Evolutionary conservation across 2,888 invertebrate genomes (phyloP).

Genomic region (Philereme transversata): DNA sequence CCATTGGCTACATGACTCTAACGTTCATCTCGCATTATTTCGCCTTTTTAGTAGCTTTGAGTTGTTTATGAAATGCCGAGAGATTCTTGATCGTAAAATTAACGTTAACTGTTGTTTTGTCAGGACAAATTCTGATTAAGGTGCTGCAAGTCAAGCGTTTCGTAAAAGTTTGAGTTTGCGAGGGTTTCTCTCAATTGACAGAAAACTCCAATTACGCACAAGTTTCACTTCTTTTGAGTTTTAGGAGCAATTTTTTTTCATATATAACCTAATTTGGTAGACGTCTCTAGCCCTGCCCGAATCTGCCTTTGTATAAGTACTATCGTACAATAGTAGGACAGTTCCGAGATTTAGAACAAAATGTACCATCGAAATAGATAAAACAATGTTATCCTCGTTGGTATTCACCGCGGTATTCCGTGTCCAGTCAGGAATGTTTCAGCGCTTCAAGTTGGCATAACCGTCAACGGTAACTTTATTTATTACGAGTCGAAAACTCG

Average conservation of each 20-base stretch:
- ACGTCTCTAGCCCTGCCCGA: not conserved
- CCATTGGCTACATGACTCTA: slow-evolving; percentile 15
- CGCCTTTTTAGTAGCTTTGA: not conserved
- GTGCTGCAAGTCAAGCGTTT: not conserved
- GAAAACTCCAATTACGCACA: not conserved
- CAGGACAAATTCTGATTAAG: not conserved
- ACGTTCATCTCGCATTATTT: slow-evolving; percentile 6
- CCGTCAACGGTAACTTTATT: slow-evolving; percentile 27
- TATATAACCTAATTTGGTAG: not conserved
- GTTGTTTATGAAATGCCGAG: not conserved
- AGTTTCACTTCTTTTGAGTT: slow-evolving; percentile 3
- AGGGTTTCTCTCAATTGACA: not conserved
- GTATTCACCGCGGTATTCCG: slow-evolving; percentile 12
- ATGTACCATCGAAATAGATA: not conserved
- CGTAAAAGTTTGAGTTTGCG: not conserved
- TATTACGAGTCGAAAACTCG: slow-evolving; percentile 29
- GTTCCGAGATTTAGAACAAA: not conserved
- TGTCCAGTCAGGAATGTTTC: slow-evolving; percentile 24
- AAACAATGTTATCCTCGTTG: slow-evolving; percentile 10
- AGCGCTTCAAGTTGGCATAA: slow-evolving; percentile 19
- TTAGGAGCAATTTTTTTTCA: slow-evolving; percentile 8
- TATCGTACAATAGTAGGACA: not conserved
- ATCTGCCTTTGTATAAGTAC: too few relatives aligned
- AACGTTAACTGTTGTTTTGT: not conserved
- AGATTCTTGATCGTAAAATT: too few relatives aligned